Conservation (phyloP, 2,797 vertebrate species). For the Sebastes goodei region DNA sequence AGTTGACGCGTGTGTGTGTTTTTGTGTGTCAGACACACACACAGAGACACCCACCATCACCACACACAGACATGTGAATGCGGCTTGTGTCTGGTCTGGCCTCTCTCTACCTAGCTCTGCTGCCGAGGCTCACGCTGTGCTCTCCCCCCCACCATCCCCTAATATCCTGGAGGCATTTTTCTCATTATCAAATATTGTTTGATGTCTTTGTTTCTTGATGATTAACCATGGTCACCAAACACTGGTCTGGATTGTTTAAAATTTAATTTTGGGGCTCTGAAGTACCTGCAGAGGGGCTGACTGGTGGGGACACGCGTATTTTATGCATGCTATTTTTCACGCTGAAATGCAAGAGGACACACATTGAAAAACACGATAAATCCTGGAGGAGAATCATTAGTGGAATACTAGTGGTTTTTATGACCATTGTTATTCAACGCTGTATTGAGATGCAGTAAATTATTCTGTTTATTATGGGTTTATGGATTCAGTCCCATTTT, state of each 20-base stretch:
- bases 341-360: conserved; percentile 76
- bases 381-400: conserved; percentile 81
- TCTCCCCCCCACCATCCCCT: conserved; percentile 58
- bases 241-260: conserved; percentile 86
- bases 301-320: conserved; percentile 79
- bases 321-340: conserved; percentile 83
- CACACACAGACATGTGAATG: conserved; percentile 72
- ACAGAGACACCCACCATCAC: conserved; percentile 44
- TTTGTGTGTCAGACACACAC: conserved; percentile 12
- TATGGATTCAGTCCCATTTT: conserved; percentile 72
- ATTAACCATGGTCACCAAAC: conserved; percentile 86
- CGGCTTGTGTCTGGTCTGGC: conserved; percentile 77
- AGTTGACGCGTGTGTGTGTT: not conserved
- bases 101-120: conserved; percentile 71
- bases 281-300: conserved; percentile 78
- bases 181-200: conserved; percentile 89
- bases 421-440: conserved; percentile 77
- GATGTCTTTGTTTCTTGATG: conserved; percentile 88
- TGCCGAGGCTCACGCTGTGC: conserved; percentile 76
- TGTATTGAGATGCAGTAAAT: conserved; percentile 77
- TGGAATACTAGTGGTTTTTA: conserved; percentile 76
- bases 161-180: conserved; percentile 88
- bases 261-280: conserved; percentile 82
- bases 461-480: conserved; percentile 74
- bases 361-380: conserved; percentile 78